phyloP scores from a whole-genome alignment of 2,797 vertebrate genomes.

The Phoxinus dragarum region DNA sequence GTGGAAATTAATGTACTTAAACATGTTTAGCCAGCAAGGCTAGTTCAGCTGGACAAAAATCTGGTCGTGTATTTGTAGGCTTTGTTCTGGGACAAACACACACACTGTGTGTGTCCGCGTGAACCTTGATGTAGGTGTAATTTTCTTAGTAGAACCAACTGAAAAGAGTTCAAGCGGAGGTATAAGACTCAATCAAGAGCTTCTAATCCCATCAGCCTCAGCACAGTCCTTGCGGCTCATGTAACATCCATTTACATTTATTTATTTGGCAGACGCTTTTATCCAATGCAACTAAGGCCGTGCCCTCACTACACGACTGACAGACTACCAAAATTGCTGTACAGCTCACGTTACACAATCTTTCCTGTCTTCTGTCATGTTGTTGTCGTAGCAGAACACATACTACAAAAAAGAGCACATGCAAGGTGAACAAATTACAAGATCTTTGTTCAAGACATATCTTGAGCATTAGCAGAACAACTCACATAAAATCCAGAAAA shows the following conservation, averaged over 20 bases:
- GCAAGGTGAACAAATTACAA: background rate
- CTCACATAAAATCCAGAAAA: background rate
- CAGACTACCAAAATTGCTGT: background rate
- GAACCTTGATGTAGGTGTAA: slow-evolving; percentile 15
- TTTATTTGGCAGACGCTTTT: slow-evolving; percentile 36
- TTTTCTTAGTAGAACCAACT: slow-evolving; percentile 21
- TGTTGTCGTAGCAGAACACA: slow-evolving; percentile 43
- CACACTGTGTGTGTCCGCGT: background rate
- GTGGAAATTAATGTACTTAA: background rate
- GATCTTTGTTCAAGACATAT: background rate
- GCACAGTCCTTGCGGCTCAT: slow-evolving; percentile 30
- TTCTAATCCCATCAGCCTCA: slow-evolving; percentile 42
- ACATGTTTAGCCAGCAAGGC: slow-evolving; percentile 23
- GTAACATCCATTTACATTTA: slow-evolving; percentile 47
- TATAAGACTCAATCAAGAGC: slow-evolving; percentile 28
- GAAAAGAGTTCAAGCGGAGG: slow-evolving; percentile 26
- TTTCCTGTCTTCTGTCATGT: slow-evolving; percentile 61
- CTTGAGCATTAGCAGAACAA: background rate
- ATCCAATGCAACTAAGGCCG: slow-evolving; percentile 13
- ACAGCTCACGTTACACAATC: slow-evolving; percentile 28
- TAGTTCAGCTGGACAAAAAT: slow-evolving; percentile 9
- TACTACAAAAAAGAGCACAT: background rate
- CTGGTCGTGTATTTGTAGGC: background rate
- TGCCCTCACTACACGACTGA: slow-evolving; percentile 12
- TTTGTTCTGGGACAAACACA: background rate